Evolutionary conservation across 2,888 invertebrate genomes (phyloP).

Genomic region (Monoplex corrugatus): DNA sequence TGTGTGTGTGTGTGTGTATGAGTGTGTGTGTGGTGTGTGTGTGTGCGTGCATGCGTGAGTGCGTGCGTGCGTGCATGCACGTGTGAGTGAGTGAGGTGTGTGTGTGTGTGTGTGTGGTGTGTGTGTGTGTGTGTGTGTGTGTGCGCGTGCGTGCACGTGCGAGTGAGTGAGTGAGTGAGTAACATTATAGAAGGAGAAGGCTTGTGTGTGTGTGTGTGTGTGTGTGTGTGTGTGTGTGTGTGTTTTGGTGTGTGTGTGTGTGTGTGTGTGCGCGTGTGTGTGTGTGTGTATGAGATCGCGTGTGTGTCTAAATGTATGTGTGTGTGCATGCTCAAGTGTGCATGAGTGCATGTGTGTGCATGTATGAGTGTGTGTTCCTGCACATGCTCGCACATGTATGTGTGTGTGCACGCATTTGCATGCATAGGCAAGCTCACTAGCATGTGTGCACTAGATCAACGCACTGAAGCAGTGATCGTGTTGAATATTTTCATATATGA

Average conservation of each 20-base stretch:
- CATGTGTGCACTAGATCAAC: not conserved
- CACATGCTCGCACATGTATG: no score
- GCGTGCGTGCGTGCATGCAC: no score
- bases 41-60: no score
- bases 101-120: no score
- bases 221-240: conserved; percentile 24
- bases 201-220: conserved; percentile 33
- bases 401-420: not conserved
- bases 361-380: not conserved
- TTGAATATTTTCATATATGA: not conserved
- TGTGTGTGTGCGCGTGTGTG: not conserved
- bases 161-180: not conserved
- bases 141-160: conserved; percentile 10
- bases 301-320: conserved; percentile 5
- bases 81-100: no score
- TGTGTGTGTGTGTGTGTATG: conserved; percentile 14
- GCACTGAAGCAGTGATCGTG: not conserved
- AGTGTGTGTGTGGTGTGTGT: not conserved
- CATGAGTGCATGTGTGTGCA: not conserved
- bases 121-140: not conserved
- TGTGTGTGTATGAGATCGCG: not conserved
- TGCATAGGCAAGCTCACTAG: not conserved
- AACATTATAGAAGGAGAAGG: no score
- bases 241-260: not conserved
- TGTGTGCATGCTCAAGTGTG: not conserved